Conservation (phyloP, 92 coral and sea anemone genomes). For the Porites evermanni region DNA sequence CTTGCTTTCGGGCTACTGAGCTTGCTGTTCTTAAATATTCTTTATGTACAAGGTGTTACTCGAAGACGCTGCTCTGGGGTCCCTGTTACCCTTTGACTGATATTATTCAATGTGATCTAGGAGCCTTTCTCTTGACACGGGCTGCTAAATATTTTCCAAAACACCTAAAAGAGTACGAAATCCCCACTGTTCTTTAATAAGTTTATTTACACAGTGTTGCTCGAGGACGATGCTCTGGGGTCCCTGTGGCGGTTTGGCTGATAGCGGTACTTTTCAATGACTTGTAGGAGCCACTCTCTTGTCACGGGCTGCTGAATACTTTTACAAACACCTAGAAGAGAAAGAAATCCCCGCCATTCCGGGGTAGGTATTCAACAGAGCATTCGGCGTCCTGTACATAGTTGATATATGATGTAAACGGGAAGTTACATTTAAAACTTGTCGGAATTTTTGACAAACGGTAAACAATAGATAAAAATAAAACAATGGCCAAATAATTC, state of each 20-base stretch:
- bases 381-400: no score
- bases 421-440: no score
- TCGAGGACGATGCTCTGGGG: slow-evolving; percentile 18
- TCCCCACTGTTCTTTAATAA: neutral
- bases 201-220: slow-evolving; percentile 7
- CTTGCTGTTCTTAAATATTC: neutral
- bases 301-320: slow-evolving; percentile 93
- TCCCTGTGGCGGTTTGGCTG: slow-evolving; percentile 23
- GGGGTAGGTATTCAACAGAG: no score
- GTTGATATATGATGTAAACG: no score
- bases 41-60: slow-evolving; percentile 12
- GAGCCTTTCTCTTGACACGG: slow-evolving; percentile 84
- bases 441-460: no score
- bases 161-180: slow-evolving; percentile 66
- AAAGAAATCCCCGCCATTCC: no score
- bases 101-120: slow-evolving; percentile 86
- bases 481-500: no score
- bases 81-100: slow-evolving; percentile 25
- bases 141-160: slow-evolving; percentile 87
- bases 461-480: no score
- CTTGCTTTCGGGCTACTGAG: no score
- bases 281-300: slow-evolving; percentile 80
- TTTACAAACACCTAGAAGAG: slow-evolving; percentile 84
- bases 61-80: slow-evolving; percentile 19
- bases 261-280: slow-evolving; percentile 86